Evolutionary conservation across 2,113 vertebrate genomes (phyloP).

Genomic region (Dryoscopus gambensis): DNA sequence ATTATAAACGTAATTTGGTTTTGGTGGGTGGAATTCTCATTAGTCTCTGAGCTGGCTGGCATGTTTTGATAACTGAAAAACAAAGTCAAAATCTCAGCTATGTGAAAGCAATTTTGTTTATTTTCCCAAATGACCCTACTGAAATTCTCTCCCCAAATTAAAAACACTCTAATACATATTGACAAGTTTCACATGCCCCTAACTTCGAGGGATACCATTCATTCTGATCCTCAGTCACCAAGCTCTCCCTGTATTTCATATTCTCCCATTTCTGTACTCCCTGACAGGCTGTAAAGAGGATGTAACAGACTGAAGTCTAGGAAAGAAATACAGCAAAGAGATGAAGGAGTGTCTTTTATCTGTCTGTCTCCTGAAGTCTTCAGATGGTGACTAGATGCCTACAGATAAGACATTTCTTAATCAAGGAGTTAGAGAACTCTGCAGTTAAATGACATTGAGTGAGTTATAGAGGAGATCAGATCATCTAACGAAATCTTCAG

Average conservation of each 20-base stretch:
- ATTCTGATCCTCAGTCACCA: background rate
- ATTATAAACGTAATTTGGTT: background rate
- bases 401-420: conserved; percentile 52
- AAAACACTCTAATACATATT: background rate
- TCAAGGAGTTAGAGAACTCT: background rate
- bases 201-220: background rate
- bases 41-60: background rate
- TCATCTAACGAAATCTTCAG: background rate
- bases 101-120: background rate
- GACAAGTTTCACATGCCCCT: background rate
- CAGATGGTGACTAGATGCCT: conserved; percentile 61
- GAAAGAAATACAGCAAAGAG: background rate
- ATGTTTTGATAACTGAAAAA: background rate
- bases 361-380: conserved; percentile 26
- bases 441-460: conserved; percentile 16
- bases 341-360: background rate
- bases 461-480: conserved; percentile 36
- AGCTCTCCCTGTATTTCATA: background rate
- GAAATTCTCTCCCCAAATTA: background rate
- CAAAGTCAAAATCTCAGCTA: background rate
- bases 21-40: conserved; percentile 30
- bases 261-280: background rate
- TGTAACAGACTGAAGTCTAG: background rate
- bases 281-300: background rate
- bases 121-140: background rate